Conservation (phyloP, 2,113 vertebrate species). For the Epinephelus lanceolatus region DNA sequence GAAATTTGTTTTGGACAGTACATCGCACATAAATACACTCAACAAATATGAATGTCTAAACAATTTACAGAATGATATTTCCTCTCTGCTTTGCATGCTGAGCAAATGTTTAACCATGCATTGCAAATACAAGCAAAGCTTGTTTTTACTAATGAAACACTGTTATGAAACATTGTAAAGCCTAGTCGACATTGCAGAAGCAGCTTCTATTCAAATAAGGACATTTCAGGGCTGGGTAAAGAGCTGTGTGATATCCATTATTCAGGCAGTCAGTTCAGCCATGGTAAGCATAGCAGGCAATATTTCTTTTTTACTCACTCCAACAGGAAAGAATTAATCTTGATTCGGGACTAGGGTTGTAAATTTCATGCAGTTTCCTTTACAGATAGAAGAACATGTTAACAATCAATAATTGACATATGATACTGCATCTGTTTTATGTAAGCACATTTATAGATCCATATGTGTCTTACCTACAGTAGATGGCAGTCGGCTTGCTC, state of each 20-base stretch:
- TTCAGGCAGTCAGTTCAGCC: neutral
- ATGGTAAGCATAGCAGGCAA: neutral
- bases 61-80: conserved; percentile 53
- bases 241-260: conserved; percentile 41
- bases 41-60: conserved; percentile 50
- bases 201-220: conserved; percentile 49
- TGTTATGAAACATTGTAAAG: conserved; percentile 41
- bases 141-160: conserved; percentile 59
- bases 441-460: too few relatives aligned
- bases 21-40: conserved; percentile 35
- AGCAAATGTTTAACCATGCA: conserved; percentile 69
- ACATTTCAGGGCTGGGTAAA: conserved; percentile 4
- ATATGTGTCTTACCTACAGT: too few relatives aligned
- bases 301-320: neutral
- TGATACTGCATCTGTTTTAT: too few relatives aligned
- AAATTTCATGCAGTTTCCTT: too few relatives aligned
- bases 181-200: neutral
- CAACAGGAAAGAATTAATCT: neutral
- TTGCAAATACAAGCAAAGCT: conserved; percentile 54
- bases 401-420: too few relatives aligned
- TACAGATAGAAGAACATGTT: too few relatives aligned
- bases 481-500: too few relatives aligned
- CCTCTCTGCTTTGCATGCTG: conserved; percentile 23
- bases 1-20: conserved; percentile 38
- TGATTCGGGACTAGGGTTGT: too few relatives aligned